A percentile compares a stretch with the other conserved stretches of the same genome.
These are phyloP conservation scores for Barnardius zonarius DNA, from an alignment of 2,113 vertebrate genomes.

Conservation along the genomic window DNA sequence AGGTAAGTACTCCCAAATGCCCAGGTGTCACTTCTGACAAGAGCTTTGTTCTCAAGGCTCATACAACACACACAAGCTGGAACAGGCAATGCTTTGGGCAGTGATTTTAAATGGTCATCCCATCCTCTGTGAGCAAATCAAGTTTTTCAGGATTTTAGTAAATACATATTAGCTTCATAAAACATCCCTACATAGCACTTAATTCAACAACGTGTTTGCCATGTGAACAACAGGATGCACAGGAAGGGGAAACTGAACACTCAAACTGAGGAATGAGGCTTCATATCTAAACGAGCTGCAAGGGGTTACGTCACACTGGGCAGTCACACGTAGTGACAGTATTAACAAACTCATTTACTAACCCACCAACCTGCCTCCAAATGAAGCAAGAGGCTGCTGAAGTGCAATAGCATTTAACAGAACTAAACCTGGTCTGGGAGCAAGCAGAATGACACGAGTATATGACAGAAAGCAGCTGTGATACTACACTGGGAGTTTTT, in stretches of 20 bases:
- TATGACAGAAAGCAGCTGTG: neutral
- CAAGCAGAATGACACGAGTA: neutral
- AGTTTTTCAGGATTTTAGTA: neutral
- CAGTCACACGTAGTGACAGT: neutral
- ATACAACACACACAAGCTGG: neutral
- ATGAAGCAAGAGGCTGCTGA: neutral
- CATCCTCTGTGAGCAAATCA: neutral
- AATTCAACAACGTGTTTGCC: neutral
- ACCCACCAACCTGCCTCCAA: neutral
- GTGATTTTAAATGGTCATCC: neutral
- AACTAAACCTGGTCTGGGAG: neutral
- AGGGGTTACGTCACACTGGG: neutral
- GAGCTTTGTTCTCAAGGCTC: neutral
- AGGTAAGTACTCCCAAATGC: neutral
- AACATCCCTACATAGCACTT: neutral
- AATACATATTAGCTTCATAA: neutral
- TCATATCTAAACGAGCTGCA: neutral
- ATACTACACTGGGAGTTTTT: accelerated
- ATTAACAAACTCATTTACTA: neutral
- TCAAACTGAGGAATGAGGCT: neutral
- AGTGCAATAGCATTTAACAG: neutral
- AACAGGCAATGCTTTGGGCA: neutral
- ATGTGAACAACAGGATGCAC: neutral
- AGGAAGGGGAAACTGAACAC: neutral
- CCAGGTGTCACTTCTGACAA: neutral